Base-by-base conservation (phyloP, 2,113 vertebrate species). In the Petromus typicus region DNA sequence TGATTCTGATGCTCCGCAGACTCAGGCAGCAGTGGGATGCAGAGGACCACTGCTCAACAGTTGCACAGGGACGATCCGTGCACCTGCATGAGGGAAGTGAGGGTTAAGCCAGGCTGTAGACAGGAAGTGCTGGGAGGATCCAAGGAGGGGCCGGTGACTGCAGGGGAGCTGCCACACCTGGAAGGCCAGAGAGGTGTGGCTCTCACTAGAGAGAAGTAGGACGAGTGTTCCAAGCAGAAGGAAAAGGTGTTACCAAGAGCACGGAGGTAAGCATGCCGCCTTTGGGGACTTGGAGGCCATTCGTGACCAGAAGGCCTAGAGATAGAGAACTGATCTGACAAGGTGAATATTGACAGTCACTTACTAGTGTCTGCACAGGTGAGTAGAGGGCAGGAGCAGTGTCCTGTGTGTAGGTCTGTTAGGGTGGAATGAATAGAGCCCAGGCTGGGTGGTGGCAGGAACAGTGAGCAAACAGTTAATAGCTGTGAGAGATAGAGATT, bases 81-180 rank as follows among this genome's bases (percentile, higher is more conserved):
- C 30, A 48, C 12, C 4, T 79, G 59, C 32, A 7, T 8, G 63
- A 86, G 75, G 67, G 69, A 86, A 54, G 80, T 63, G 67, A 85
- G 87, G 12, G 40, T 81, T 45, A 67, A 57, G 83, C 87, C 12
- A 37, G 86, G 75, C 64, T 87, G 8, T 30, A 93, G 93, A 76
- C 69, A 71, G 92, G 95, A 95, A 94, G 79, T 32, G 22, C 59
- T 43, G 81, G 86, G 79, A 67, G 93, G 93, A 14, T 4, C 45
- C 30, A 51, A 93, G 95, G 89, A 94, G 93, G 83, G 73, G 86
- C 93, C 9, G 0, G 56, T 66, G 86, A 73, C 89, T 84, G 27
- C 43, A 5, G 80, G 88, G 34, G n/a, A 79, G 56, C 85, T 20
- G 56, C 87, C 95, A 88, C 87, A 97, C 96, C 96, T 94, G 76